Percentiles rank a stretch among this genome's conserved stretches.
phyloP scores from a whole-genome alignment of 2,797 vertebrate species.

The Pseudotriccus pelzelni region DNA sequence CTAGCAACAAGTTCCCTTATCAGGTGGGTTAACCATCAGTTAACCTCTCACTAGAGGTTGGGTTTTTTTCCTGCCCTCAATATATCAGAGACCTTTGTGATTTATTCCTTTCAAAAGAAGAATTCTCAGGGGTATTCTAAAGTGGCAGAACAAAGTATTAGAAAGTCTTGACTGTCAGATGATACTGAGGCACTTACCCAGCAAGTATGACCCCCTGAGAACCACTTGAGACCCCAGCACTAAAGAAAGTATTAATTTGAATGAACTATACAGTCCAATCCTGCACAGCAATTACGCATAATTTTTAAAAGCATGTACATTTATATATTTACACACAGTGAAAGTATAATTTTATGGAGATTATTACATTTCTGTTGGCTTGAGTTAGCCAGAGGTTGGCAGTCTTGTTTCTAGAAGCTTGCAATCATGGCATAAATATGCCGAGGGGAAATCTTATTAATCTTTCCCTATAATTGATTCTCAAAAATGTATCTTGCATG shows the following conservation, averaged over 20 bases:
- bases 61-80: rapidly evolving
- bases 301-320: no score
- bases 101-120: neutral
- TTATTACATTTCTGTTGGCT: neutral
- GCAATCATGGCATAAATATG: neutral
- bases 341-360: neutral
- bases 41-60: neutral
- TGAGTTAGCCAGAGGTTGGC: neutral
- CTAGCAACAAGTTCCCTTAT: neutral
- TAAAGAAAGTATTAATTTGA: neutral
- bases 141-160: neutral
- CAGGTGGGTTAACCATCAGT: neutral
- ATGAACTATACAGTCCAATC: neutral
- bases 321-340: neutral
- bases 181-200: neutral
- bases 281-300: neutral
- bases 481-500: neutral
- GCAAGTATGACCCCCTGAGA: neutral
- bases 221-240: neutral
- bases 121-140: neutral
- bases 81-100: neutral
- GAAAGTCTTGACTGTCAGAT: neutral
- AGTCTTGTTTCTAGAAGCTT: neutral
- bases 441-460: neutral
- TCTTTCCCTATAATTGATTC: neutral